A percentile compares a stretch with the other conserved stretches of the same genome.
These are phyloP conservation scores for Terebella lapidaria DNA, from an alignment of 2,888 invertebrate genomes.

Conservation along the genomic window DNA sequence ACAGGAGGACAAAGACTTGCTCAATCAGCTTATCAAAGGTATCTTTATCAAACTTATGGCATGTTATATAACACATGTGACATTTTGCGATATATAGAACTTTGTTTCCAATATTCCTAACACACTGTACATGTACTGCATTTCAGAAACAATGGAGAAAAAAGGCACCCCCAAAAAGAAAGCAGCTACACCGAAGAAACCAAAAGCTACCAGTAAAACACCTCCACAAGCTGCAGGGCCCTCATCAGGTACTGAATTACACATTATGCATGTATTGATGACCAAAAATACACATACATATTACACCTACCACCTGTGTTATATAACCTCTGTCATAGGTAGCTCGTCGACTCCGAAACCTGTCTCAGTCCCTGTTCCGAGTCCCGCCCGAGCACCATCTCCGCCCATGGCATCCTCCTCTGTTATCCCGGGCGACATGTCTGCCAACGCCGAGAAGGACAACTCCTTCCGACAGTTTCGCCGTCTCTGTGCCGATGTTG, in stretches of 20 bases:
- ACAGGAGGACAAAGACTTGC: slow-evolving; percentile 65
- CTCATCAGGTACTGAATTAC: too few species aligned
- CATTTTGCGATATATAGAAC: background rate
- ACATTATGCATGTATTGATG: too few species aligned
- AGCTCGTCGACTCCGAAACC: too few species aligned
- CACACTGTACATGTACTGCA: background rate
- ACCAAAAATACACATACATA: too few species aligned
- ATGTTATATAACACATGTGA: background rate
- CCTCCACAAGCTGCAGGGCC: too few species aligned
- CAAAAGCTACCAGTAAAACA: background rate
- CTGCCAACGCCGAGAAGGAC: slow-evolving; percentile 32
- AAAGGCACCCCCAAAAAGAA: slow-evolving; percentile 20
- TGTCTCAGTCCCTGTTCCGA: too few species aligned
- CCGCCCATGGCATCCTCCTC: too few species aligned
- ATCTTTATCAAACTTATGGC: slow-evolving; percentile 60
- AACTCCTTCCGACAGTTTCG: slow-evolving; percentile 69
- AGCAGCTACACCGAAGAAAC: slow-evolving; percentile 3
- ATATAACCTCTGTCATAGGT: too few species aligned
- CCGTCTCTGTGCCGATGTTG: slow-evolving; percentile 71
- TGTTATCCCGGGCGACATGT: background rate
- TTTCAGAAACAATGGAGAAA: slow-evolving; percentile 17
- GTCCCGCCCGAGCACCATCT: too few species aligned
- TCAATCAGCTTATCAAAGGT: slow-evolving; percentile 64
- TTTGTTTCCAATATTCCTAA: background rate
- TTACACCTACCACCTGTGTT: too few species aligned